Conservation (phyloP, 1,140 invertebrate genomes). For the Hermatobates lingyangjiaoensis region DNA sequence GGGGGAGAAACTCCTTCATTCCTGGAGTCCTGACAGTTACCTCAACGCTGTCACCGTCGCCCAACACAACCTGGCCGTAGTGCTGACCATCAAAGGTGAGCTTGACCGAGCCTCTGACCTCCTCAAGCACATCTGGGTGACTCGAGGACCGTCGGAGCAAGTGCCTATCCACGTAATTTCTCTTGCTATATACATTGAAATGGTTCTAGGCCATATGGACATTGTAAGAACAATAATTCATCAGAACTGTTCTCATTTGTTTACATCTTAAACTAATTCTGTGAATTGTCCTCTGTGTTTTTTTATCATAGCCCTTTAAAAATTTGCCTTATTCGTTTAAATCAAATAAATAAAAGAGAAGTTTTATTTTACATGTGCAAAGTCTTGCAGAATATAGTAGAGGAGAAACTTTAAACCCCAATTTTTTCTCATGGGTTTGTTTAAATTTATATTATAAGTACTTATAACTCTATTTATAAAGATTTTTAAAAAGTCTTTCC, state of each 20-base stretch:
- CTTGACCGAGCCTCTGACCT: slow-evolving; percentile 48
- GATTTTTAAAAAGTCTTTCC: no score
- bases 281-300: no score
- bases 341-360: no score
- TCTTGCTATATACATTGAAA: slow-evolving; percentile 50
- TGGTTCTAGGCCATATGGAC: slow-evolving; percentile 40
- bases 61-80: slow-evolving; percentile 62
- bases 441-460: no score
- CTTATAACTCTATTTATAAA: no score
- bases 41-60: slow-evolving; percentile 44
- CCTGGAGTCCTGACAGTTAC: slow-evolving; percentile 49
- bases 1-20: slow-evolving; percentile 14
- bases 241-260: slow-evolving; percentile 27
- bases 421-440: no score
- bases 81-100: slow-evolving; percentile 54
- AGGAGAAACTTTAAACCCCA: no score
- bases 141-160: slow-evolving; percentile 32
- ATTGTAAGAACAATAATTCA: slow-evolving; percentile 31
- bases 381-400: no score
- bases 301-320: no score
- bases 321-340: no score
- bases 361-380: no score
- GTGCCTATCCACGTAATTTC: slow-evolving; percentile 52
- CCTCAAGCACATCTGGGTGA: slow-evolving; percentile 43
- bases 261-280: no score